Evolutionary conservation across 1,140 invertebrate genomes (phyloP).

Genomic region (Periplaneta americana): DNA sequence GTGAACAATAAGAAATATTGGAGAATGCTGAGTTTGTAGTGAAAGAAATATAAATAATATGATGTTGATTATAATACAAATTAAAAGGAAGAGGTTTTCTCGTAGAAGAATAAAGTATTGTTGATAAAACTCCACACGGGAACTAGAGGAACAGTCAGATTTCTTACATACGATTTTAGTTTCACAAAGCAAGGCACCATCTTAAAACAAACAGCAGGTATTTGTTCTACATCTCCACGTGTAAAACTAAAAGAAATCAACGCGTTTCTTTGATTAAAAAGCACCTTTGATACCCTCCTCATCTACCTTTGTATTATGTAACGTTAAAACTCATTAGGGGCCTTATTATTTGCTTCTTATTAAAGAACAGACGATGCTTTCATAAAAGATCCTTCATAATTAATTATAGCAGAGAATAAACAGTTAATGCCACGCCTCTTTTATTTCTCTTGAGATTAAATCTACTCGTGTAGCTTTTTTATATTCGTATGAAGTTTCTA

Average conservation of each 20-base stretch:
- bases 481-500: too few relatives aligned
- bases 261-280: too few relatives aligned
- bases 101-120: too few relatives aligned
- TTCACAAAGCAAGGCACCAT: background rate
- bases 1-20: too few relatives aligned
- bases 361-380: background rate
- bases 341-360: background rate
- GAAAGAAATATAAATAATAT: too few relatives aligned
- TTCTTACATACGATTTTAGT: background rate
- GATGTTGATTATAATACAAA: too few relatives aligned
- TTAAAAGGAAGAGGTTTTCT: too few relatives aligned
- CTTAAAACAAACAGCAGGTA: background rate
- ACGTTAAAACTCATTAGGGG: background rate
- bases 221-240: background rate
- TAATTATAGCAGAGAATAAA: background rate
- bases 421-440: background rate
- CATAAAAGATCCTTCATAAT: background rate
- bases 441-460: too few relatives aligned
- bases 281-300: background rate
- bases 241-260: background rate
- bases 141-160: background rate
- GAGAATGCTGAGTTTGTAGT: too few relatives aligned
- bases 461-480: too few relatives aligned
- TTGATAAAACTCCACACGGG: background rate
- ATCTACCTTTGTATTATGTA: background rate